Evolutionary conservation across 2,888 invertebrate genomes (phyloP), one percentile per base, ranked within the genome.

Genomic region (Cryptocephalus moraei): DNA sequence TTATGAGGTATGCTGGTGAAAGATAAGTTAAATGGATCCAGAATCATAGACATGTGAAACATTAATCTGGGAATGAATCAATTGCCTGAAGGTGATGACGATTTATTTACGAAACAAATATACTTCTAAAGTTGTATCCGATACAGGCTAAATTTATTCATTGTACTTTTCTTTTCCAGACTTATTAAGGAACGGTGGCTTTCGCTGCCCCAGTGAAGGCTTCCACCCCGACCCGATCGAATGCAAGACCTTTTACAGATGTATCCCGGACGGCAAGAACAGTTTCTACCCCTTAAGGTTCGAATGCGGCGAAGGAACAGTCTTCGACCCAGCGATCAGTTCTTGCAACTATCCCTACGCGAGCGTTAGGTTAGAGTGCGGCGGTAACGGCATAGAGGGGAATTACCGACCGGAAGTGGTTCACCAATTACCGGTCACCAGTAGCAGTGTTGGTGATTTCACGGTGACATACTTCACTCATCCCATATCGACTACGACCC

Each of bases 261-360:
- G 90, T 57, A 78, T 85, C 12, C 74, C 77, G 57, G 78, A 78
- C 62, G 76, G 77, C 48, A 71, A 71, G 48, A 73, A 73, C 39
- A 73, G 71, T 54, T 74, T 76, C 51, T 78, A 76, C 8, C 74
- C 80, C 10, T 82, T 78, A 56, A 71, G 74, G 73, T 86, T 86
- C 66, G 78, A 81, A 66, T 90, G 90, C 62, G 83, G 80, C 12
- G 78, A 79, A 34, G 86, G 84, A 10, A 86, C 87, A 1, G 80
- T 88, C 31, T 90, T 82, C 63, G 85, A 88, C 61, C 77, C 80
- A 36, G 73, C 77, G 31, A 74, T 75, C 33, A 77, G 76, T 60
- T 74, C 81, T 48, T 90, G 89, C 62, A 83, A 85, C 59, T 80
- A 84, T 65, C 81, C 87, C 1, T 72, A 73, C 57, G 78, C 77